These are phyloP conservation scores for Stramonita haemastoma DNA, from an alignment of 2,888 invertebrate genomes.

Conservation along the genomic window DNA sequence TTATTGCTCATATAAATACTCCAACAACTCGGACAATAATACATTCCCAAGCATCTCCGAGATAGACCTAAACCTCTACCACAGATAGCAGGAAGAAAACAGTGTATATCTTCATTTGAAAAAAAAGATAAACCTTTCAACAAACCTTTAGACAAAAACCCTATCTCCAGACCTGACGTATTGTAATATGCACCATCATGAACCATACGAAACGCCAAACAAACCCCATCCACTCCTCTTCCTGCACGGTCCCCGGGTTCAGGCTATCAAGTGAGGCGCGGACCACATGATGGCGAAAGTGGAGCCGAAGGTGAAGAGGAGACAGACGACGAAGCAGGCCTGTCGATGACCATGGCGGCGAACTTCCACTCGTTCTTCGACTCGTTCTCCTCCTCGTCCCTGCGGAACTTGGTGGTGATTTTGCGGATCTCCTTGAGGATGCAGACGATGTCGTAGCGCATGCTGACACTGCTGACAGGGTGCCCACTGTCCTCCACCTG, in stretches of 20 bases:
- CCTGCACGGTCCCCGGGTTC: background rate
- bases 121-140: background rate
- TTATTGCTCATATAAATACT: too few relatives aligned
- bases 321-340: constrained; percentile 97
- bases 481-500: constrained; percentile 51
- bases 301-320: constrained; percentile 84
- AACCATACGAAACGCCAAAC: too few relatives aligned
- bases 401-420: constrained; percentile 95
- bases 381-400: constrained; percentile 95
- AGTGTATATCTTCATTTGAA: background rate
- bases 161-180: background rate
- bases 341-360: constrained; percentile 98
- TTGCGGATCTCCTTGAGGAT: constrained; percentile 96
- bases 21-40: too few relatives aligned
- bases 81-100: background rate
- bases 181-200: background rate
- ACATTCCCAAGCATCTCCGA: too few relatives aligned
- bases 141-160: background rate
- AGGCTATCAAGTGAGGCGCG: constrained; percentile 71
- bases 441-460: constrained; percentile 88
- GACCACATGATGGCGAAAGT: constrained; percentile 79
- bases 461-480: constrained; percentile 40
- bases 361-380: constrained; percentile 98
- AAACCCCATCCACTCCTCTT: background rate
- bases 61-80: too few relatives aligned